Conservation (phyloP, 2,113 vertebrate genomes). For the Micromys minutus region DNA sequence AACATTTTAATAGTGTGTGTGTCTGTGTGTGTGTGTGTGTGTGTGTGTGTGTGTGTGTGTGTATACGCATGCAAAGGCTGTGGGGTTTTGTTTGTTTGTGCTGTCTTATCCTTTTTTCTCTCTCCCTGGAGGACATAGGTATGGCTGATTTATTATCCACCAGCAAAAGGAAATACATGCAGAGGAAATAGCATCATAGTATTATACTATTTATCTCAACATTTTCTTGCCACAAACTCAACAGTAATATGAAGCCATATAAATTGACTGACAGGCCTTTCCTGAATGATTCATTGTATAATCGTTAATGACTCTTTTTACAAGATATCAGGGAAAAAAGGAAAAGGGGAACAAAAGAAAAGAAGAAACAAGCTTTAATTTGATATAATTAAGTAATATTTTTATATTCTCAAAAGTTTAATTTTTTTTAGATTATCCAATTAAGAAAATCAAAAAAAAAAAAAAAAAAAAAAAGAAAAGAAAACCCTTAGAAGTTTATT, state of each 20-base stretch:
- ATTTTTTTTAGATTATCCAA: background rate
- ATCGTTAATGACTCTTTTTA: background rate
- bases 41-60: too few species aligned
- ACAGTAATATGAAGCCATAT: background rate
- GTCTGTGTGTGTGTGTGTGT: background rate
- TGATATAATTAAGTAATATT: background rate
- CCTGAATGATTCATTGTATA: background rate
- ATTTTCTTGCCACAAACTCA: constrained; percentile 56
- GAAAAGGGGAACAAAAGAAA: background rate
- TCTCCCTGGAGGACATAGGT: constrained; percentile 31
- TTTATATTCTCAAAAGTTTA: background rate
- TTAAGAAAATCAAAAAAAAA: background rate
- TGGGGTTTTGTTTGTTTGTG: background rate
- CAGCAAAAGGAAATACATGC: constrained; percentile 54
- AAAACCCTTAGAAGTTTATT: background rate
- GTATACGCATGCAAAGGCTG: background rate
- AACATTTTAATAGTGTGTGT: background rate
- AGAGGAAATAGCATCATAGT: constrained; percentile 58
- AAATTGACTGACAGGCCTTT: background rate
- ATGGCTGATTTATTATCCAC: constrained; percentile 31
- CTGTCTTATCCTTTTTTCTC: background rate
- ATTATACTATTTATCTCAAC: constrained; percentile 3
- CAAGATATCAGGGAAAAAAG: background rate
- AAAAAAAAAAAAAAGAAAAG: too few species aligned
- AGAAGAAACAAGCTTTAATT: background rate